Percentiles rank a stretch among this genome's conserved stretches.
Evolutionary conservation across 1,140 invertebrate genomes (phyloP).

Genomic region (Drosophila melanica): DNA sequence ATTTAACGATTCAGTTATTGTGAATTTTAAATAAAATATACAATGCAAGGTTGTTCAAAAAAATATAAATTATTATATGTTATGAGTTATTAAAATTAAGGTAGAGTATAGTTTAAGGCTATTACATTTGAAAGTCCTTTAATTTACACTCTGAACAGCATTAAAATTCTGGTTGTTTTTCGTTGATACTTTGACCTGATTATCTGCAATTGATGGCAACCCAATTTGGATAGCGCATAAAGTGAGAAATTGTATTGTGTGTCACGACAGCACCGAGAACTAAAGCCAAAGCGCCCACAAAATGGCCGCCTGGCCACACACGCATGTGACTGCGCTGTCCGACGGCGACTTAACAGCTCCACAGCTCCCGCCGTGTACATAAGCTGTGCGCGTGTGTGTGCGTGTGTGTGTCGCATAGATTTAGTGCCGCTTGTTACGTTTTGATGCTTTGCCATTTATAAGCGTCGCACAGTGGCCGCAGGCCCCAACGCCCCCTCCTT

Average conservation of each 20-base stretch:
- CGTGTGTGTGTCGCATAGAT: slow-evolving; percentile 72
- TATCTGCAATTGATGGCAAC: neutral
- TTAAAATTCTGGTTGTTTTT: too few species aligned
- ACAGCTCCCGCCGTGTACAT: slow-evolving; percentile 32
- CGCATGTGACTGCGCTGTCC: slow-evolving; percentile 52
- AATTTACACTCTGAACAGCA: too few species aligned
- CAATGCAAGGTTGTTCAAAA: too few species aligned
- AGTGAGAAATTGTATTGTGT: slow-evolving; percentile 36
- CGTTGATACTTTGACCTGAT: neutral
- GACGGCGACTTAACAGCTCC: slow-evolving; percentile 70
- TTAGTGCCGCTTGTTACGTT: slow-evolving; percentile 81
- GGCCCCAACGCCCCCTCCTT: neutral
- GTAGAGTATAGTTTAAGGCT: too few species aligned
- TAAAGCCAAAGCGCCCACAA: slow-evolving; percentile 49
- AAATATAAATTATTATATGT: too few species aligned
- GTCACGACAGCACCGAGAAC: slow-evolving; percentile 16
- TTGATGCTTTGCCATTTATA: slow-evolving; percentile 79
- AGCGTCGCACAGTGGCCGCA: slow-evolving; percentile 48
- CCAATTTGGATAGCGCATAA: neutral
- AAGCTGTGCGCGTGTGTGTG: slow-evolving; percentile 17
- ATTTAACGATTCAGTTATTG: too few species aligned
- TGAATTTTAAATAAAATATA: too few species aligned
- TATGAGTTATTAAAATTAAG: too few species aligned
- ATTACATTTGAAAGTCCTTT: too few species aligned
- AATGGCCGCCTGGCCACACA: slow-evolving; percentile 46